Evolutionary conservation across 2,113 vertebrate genomes (phyloP), one percentile per base, ranked within the genome.

Genomic region (Prunella himalayana): DNA sequence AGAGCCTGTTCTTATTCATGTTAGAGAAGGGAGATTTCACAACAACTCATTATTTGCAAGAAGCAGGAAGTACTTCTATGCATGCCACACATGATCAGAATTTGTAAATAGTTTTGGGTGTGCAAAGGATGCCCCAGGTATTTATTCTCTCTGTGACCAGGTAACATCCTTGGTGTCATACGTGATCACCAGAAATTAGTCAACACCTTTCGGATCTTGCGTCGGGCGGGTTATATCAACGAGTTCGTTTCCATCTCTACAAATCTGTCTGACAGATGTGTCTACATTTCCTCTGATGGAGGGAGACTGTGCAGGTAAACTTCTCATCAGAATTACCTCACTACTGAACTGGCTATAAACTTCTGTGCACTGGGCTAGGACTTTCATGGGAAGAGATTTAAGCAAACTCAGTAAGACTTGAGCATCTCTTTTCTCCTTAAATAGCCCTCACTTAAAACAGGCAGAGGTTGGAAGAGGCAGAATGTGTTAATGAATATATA

Each of bases 221-320:
- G 99, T 59, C 98, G 99, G 91, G 99, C 99, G 0, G 99, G 99
- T 54, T 99, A 99, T 22, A 99, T 99, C 97, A 99, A 99, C 6
- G 99, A 99, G 93, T 99, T 99, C 44, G 99, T 99, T 83, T 99
- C 99, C 68, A 99, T 99, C 91, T 99, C 99, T 69, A 99, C 99
- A 81, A 99, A 99, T 88, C 96, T 99, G 94, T 98, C 98, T 1
- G 99, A 99, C 95, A 98, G 99, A 87, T 99, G 99, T 64, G 99
- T 99, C 63, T 99, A 99, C 95, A 99, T 99, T 96, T 99, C 99
- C 21, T 99, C 99, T 44, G 99, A 99, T 73, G 99, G 99, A 85
- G 99, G 99, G n/a, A 98, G 99, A 31, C 91, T 99, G 72, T 99
- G 99, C 98, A 99, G 99, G 99, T 99, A 96, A 85, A 49, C 22